A percentile compares a stretch with the other conserved stretches of the same genome.
phyloP scores from a whole-genome alignment of 2,113 vertebrate genomes.

The Psittacula cyanocephala region DNA sequence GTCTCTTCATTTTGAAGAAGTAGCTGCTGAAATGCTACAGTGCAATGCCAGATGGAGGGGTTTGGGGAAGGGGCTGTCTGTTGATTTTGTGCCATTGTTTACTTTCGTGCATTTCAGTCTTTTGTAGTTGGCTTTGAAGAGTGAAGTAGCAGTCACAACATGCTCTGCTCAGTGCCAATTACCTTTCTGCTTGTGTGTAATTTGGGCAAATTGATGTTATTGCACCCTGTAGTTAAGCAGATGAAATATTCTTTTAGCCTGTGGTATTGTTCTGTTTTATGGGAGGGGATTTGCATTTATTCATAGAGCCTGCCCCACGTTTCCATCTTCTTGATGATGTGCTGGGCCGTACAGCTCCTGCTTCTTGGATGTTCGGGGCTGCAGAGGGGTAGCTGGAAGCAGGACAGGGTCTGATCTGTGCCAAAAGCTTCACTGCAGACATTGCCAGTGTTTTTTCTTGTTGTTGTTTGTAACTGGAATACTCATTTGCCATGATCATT shows the following conservation, averaged over 20 bases:
- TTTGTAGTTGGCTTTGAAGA: constrained; percentile 59
- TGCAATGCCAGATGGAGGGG: constrained; percentile 54
- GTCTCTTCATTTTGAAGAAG: not conserved
- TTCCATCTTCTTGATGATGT: fast-evolving
- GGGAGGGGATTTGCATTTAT: not conserved
- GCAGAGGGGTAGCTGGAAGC: not conserved
- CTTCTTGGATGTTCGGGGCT: fast-evolving
- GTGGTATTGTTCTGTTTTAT: not conserved
- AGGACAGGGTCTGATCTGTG: not conserved
- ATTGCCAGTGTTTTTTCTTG: not conserved
- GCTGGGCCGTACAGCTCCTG: not conserved
- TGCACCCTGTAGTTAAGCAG: constrained; percentile 28
- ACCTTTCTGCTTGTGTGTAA: constrained; percentile 44
- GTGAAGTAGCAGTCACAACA: constrained; percentile 55
- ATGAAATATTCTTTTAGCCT: constrained; percentile 19
- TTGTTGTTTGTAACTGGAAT: not conserved
- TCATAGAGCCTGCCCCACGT: not conserved
- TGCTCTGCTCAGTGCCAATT: constrained; percentile 35
- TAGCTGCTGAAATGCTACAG: constrained; percentile 24
- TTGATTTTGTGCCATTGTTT: constrained; percentile 71
- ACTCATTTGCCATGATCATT: not conserved
- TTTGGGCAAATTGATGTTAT: constrained; percentile 56
- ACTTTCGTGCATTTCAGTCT: constrained; percentile 40
- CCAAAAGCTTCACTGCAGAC: not conserved
- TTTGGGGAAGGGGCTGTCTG: constrained; percentile 58